Conservation (phyloP, 2,888 invertebrate genomes). For the Elmis aenea region DNA sequence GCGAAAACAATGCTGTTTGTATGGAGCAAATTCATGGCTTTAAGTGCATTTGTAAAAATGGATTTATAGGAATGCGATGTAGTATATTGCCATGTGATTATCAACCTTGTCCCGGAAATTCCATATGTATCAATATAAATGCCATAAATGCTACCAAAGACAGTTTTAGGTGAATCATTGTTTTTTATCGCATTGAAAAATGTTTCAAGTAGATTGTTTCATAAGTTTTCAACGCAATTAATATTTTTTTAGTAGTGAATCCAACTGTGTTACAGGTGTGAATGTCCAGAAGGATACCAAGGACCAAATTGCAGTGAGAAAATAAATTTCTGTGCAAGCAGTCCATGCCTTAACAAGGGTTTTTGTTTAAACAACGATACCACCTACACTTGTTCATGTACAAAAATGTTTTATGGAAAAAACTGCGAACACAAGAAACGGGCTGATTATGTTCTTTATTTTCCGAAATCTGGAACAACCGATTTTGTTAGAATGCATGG, state of each 20-base stretch:
- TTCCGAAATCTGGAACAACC: slow-evolving; percentile 53
- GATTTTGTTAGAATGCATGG: slow-evolving; percentile 54
- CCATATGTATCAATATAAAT: slow-evolving; percentile 46
- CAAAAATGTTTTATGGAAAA: slow-evolving; percentile 47
- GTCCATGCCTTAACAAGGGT: slow-evolving; percentile 44
- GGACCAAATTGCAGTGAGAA: slow-evolving; percentile 49
- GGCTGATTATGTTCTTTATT: slow-evolving; percentile 54
- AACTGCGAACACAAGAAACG: slow-evolving; percentile 49
- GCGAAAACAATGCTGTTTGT: slow-evolving; percentile 46
- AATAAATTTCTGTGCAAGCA: slow-evolving; percentile 48
- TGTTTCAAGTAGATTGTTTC: no score
- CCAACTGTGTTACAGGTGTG: slow-evolving; percentile 47
- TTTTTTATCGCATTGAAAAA: no score
- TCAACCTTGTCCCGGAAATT: slow-evolving; percentile 49
- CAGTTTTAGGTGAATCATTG: slow-evolving; percentile 43
- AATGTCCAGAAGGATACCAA: slow-evolving; percentile 52
- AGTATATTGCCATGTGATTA: slow-evolving; percentile 55
- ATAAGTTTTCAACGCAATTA: no score
- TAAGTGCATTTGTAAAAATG: slow-evolving; percentile 49
- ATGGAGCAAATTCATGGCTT: slow-evolving; percentile 43
- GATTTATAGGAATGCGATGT: slow-evolving; percentile 53
- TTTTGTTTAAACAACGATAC: slow-evolving; percentile 39
- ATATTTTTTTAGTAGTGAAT: slow-evolving; percentile 2
- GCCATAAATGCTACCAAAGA: slow-evolving; percentile 42
- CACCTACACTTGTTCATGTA: slow-evolving; percentile 50